Evolutionary conservation across 30 jellyfish, hydroid and myxozoan genomes (phyloP), one percentile per base, ranked within the genome.

Genomic region (Morbakka virulenta): DNA sequence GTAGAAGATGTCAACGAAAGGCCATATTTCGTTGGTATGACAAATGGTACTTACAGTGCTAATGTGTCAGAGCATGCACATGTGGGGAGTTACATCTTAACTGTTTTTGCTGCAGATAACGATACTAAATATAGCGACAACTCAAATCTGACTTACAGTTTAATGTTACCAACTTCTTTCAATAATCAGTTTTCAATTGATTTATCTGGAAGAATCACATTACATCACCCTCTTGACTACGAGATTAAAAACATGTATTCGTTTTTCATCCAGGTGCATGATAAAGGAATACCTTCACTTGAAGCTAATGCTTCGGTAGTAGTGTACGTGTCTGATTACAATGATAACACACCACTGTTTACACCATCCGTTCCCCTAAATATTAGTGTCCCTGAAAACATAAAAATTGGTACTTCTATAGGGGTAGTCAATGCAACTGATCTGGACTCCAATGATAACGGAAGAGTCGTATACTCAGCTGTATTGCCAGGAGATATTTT

Each of bases 271-370:
- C 48, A 67, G 31, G 96, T 84, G 9, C 47, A 36, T 32, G 87
- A 83, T 77, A 32, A 76, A 2, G 95, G 91, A 1, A 30, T 31
- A 27, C 89, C 96, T 24, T 69, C 69, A 27, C 52, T 79, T 51
- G 21, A 26, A 13, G 96, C 95, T 0, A 77, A 61, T 0, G 91
- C 69, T 23, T 1, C 23, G 21, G 89, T 84, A 0, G 36, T 21
- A 1, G 82, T 91, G 4, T 21, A n/a, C 14, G 89, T 91, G 26
- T 50, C 69, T 3, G 98, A 91, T 32, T 70, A 36, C 67, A 91
- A 91, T 28, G 98, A 91, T 75, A 91, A 79, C 79, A 84, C 88
- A 32, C 98, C 98, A 0, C 62, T 76, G 0, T 77, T 89, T 34
- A 85, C 32, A 29, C 17, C 23, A 50, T 77, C 86, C 24, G 62